These are phyloP conservation scores for Horisme vitalbata DNA, from an alignment of 2,888 invertebrate genomes.

Conservation along the genomic window DNA sequence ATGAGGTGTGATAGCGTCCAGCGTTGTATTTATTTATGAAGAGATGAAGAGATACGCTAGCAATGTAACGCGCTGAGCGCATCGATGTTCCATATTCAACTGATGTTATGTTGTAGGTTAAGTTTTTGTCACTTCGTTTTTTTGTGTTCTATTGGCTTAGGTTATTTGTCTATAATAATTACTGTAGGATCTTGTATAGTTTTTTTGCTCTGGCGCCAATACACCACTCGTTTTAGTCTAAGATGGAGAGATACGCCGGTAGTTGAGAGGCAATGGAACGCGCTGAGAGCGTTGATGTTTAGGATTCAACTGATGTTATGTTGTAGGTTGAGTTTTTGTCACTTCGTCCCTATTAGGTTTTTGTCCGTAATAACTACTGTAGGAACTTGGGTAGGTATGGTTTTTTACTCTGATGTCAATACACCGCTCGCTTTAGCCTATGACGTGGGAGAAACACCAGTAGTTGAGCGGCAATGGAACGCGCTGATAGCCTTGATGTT, in stretches of 20 bases:
- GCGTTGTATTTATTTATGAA: too few species aligned
- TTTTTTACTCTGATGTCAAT: conserved; percentile 53
- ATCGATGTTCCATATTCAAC: conserved; percentile 69
- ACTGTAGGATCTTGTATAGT: too few species aligned
- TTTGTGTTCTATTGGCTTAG: too few species aligned
- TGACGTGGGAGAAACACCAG: conserved; percentile 37
- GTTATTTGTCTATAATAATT: too few species aligned
- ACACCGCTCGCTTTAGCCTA: conserved; percentile 59
- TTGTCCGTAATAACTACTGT: too few species aligned
- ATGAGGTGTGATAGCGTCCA: too few species aligned
- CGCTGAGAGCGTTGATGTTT: conserved; percentile 68
- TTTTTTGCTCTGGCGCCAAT: conserved; percentile 53
- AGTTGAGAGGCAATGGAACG: conserved; percentile 48
- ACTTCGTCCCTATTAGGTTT: too few species aligned
- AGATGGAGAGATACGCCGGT: conserved; percentile 38
- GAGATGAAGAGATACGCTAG: conserved; percentile 37
- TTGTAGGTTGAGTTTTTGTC: conserved; percentile 57
- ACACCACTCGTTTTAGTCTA: conserved; percentile 59
- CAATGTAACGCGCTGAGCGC: conserved; percentile 63
- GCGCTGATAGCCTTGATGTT: conserved; percentile 70
- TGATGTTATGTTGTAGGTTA: conserved; percentile 68
- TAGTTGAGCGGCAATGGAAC: conserved; percentile 45
- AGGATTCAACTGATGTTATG: conserved; percentile 70
- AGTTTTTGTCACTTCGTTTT: conserved; percentile 36
- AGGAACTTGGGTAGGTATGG: conserved; percentile 57